Evolutionary conservation across 64 coral and sea anemone genomes (phyloP), one percentile per base, ranked within the genome.

Genomic region (Hydrozoanthus tunicans): DNA sequence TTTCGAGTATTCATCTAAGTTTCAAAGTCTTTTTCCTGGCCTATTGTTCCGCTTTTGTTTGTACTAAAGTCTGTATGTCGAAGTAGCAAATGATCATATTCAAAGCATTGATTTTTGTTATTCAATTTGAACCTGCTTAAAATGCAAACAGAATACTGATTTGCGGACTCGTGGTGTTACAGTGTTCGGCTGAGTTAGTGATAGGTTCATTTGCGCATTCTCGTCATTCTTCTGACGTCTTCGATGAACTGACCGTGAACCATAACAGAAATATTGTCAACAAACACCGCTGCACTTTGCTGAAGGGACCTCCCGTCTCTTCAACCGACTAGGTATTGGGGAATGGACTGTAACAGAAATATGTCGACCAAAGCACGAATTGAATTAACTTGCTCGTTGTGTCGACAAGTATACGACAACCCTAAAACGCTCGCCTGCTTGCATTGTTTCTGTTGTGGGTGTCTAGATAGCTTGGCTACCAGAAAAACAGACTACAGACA

Each of bases 401-500:
- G 84, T 88, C 69, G 84, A 74, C 84, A 88, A 88, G 32, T 75
- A 15, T 88, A 88, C 12, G 84, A 88, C 6, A 88, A 88, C 68
- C 84, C 84, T 9, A 88, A 88, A 88, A 75, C 69, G 15, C 84
- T 88, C 4, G 55, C 84, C 17, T 88, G 84, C 59, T 69, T 88
- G 55, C 84, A 88, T 56, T 74, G 84, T 75, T 88, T 88, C 23
- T 88, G 84, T 88, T 88, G 84, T 56, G 84, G 84, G 10, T 88
- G 84, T 51, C 84, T 88, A 17, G 84, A 88, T 75, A 88, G 84
- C 68, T 27, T 88, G 69, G 84, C 84, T n/a, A 88, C 84, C 7
- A 88, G 84, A 15, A 88, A 88, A 88, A 88, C 84, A 53, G 68
- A 88, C 84, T 88, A 88, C 84, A 88, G 84, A 88, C 84, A 73